Evolutionary conservation across 2,797 vertebrate species (phyloP).

Genomic region (Falco concolor): DNA sequence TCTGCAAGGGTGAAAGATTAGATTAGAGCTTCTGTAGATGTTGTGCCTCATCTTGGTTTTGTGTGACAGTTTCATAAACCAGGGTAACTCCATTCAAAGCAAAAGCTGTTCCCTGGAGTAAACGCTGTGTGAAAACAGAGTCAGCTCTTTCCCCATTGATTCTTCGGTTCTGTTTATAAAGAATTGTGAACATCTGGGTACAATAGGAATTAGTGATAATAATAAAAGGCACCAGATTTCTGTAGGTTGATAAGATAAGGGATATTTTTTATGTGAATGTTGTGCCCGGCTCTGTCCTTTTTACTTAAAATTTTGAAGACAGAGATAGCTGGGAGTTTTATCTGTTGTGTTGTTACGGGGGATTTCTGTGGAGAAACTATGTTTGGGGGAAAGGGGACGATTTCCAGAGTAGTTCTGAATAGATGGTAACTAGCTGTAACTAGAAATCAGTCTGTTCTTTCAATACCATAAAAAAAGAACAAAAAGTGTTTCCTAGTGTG

Average conservation of each 20-base stretch:
- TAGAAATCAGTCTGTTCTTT: not conserved
- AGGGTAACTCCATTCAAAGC: not conserved
- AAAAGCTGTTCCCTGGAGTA: not conserved
- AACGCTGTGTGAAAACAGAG: not conserved
- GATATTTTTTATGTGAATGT: not conserved
- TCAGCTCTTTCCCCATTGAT: not conserved
- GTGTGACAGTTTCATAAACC: not conserved
- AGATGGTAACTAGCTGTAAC: not conserved
- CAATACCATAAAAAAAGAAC: not conserved
- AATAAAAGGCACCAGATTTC: not conserved
- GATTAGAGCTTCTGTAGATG: not conserved
- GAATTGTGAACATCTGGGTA: not conserved
- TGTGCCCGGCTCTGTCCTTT: not conserved
- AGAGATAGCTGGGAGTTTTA: not conserved
- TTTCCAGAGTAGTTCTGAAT: not conserved
- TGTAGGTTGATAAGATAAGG: not conserved
- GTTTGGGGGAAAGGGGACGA: not conserved
- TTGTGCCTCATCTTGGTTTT: not conserved
- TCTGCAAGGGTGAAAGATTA: not conserved
- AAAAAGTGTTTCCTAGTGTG: not conserved
- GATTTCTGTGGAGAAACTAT: not conserved
- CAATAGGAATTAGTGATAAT: not conserved
- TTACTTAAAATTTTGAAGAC: not conserved
- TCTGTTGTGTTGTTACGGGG: not conserved
- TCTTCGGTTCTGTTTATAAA: not conserved